Percentiles rank a stretch among this genome's conserved stretches.
Evolutionary conservation across 2,797 vertebrate species (phyloP).

Genomic region (Rhinatrema bivittatum): DNA sequence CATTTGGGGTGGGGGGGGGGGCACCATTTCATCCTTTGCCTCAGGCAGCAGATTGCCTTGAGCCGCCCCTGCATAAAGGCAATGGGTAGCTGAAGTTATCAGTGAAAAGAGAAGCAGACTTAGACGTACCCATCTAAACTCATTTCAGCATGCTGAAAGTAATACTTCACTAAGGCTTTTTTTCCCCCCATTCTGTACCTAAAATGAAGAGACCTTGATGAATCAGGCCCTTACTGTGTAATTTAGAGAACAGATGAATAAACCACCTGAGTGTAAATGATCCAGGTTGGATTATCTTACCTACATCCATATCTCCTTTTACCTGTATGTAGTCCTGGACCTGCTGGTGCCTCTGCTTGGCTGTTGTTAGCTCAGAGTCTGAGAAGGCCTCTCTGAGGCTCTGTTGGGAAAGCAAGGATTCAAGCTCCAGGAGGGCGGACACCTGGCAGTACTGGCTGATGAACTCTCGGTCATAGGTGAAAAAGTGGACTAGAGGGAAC

Average conservation of each 20-base stretch:
- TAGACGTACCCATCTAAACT: not conserved
- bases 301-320: fast-evolving
- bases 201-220: too few relatives aligned
- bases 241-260: too few relatives aligned
- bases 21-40: too few relatives aligned
- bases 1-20: too few relatives aligned
- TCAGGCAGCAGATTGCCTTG: too few relatives aligned
- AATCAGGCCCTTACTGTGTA: too few relatives aligned
- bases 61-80: too few relatives aligned
- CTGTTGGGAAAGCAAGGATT: constrained; percentile 85
- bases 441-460: constrained; percentile 80
- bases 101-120: not conserved
- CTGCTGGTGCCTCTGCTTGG: constrained; percentile 82
- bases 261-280: too few relatives aligned
- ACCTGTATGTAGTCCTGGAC: constrained; percentile 85
- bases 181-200: too few relatives aligned
- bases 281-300: too few relatives aligned
- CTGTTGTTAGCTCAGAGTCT: constrained; percentile 64
- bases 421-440: constrained; percentile 78
- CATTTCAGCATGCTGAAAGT: too few relatives aligned
- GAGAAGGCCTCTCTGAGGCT: constrained; percentile 83
- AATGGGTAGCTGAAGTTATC: too few relatives aligned
- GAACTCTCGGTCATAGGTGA: constrained; percentile 72
- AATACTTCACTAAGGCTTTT: fast-evolving
- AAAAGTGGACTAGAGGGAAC: constrained; percentile 71